Base-by-base conservation (phyloP, 1,140 invertebrate species). In the Diachasmimorpha longicaudata region DNA sequence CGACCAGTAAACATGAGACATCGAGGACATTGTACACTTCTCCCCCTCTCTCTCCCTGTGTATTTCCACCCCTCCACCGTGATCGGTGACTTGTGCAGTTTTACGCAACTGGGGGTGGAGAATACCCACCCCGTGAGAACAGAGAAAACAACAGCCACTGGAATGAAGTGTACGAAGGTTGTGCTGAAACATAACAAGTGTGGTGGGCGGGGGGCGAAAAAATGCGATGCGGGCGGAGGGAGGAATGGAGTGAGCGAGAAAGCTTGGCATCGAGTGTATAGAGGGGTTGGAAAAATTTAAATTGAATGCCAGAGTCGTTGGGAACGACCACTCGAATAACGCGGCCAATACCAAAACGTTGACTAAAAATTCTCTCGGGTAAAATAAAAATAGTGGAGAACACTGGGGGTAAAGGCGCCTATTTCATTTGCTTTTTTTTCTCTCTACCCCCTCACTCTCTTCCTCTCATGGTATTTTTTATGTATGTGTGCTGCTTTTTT, bases 271-370 rank as follows among this genome's bases (percentile, higher is more conserved):
- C 58, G 10, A 63, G 19, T 63, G 23, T 63, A 63, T 63, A 25
- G 58, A 63, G 58, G 19, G 23, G 58, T 63, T 63, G 58, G 58
- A 31, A 63, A 63, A 63, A 72, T 72, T 72, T 72, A 72, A 72
- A 72, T 72, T 72, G 48, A 72, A 58, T 72, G 70, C 70, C 23
- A 14, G 70, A 72, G 48, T 72, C 48, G 48, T 52, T 55, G 46
- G n/a, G 16, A 72, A 55, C 48, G 46, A 58, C 70, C 48, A 55
- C 70, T 72, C 48, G 21, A 72, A 72, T 72, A 72, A 72, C 70
- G 70, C 70, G 48, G 44, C 48, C 70, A 58, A 72, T 72, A 72
- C 31, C 70, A 21, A 25, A 58, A 55, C 31, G 44, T 52, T 36
- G 70, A 16, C 46, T 72, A 16, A 72, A 72, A 72, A 55, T 72